Evolutionary conservation across 1,140 invertebrate species (phyloP), one percentile per base, ranked within the genome.

Genomic region (Tribolium madens): DNA sequence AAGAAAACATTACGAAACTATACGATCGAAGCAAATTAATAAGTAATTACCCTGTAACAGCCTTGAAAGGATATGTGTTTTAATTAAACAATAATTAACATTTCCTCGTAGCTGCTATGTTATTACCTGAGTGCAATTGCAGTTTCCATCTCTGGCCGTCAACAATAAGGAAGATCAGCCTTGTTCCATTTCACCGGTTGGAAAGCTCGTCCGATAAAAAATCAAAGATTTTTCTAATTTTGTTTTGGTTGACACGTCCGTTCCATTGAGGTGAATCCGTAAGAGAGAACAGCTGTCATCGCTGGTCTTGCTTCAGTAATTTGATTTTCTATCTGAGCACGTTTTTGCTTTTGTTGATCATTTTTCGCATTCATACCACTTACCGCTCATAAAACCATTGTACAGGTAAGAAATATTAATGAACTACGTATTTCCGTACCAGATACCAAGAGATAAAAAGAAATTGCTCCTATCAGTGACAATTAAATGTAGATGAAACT

Each of bases 251-350:
- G 57, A 64, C 52, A 57, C 21, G 21, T 64, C 36, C 36, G 36
- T 42, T 42, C 36, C 36, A 42, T 42, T 42, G 36, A 42, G 18
- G 57, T 64, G 14, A 21, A 64, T 64, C 26, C 26, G 57, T 33
- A 31, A 9, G 18, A 64, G 21, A n/a, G 15, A 57, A 17, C 57
- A 64, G 57, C 57, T 33, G 57, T 64, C 57, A 64, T 64, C 57
- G 12, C 26, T 21, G 12, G 57, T 64, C 26, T 64, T 64, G 57
- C 57, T 64, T 64, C 57, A 64, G 57, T 64, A 64, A 64, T 64
- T 64, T 64, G 57, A 64, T 64, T 64, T 64, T 26, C 57, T 33
- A 31, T 18, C 26, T 26, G 52, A 9, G 13, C 15, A 57, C 15
- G 15, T 57, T 18, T 14, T 18, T 12, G 15, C 52, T n/a, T 57